phyloP scores from a whole-genome alignment of 2,113 vertebrate species.

The Cygnus buccinator region DNA sequence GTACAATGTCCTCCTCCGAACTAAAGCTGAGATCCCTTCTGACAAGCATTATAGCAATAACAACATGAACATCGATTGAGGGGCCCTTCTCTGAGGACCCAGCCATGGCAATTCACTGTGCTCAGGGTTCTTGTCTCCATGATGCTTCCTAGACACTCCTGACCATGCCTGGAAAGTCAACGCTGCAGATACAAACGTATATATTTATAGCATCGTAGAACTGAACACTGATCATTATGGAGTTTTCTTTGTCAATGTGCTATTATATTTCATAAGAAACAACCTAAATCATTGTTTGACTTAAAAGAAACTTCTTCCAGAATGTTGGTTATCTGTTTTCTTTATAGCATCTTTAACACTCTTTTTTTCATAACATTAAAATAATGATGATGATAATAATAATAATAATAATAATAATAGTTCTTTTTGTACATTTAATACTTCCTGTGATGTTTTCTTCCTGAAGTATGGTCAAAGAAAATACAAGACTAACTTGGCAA shows the following conservation, averaged over 20 bases:
- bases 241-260: background rate
- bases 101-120: background rate
- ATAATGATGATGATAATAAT: no score
- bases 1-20: background rate
- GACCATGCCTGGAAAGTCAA: background rate
- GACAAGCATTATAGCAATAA: background rate
- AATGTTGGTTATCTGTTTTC: background rate
- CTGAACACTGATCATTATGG: background rate
- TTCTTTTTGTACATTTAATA: background rate
- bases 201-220: background rate
- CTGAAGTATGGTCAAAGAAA: background rate
- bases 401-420: no score
- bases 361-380: background rate
- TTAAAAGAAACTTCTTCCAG: background rate
- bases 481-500: background rate
- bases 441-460: background rate
- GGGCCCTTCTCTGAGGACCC: background rate
- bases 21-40: background rate
- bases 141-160: background rate
- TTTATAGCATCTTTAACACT: background rate
- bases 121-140: background rate
- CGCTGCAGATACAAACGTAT: background rate
- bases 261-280: background rate
- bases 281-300: background rate
- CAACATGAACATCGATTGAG: background rate